Base-by-base conservation (phyloP, 1,140 invertebrate genomes). In the Neodiprion lecontei region DNA sequence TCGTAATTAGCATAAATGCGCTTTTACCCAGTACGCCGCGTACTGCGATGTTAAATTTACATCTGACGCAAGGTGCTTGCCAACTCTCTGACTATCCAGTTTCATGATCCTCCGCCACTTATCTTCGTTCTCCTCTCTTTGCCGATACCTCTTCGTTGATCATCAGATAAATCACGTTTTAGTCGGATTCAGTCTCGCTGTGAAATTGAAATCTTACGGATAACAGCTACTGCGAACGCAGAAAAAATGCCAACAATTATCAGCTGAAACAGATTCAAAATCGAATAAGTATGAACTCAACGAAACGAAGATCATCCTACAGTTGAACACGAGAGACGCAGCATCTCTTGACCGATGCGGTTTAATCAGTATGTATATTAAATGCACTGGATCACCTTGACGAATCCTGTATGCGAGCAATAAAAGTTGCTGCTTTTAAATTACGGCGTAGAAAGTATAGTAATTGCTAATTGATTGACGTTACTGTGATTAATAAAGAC, bases 401-500 rank as follows among this genome's bases (percentile, higher is more conserved):
- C 4, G 11, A 40, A 40, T 14, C 53, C 11, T 61, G 53, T 17
- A 61, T 61, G 53, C 11, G 9, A 61, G n/a, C 53, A 61, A 61
- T 61, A 61, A 61, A 61, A 9, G 53, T 61, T 12, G 11, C 3
- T 61, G 53, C 11, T 61, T 61, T 61, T 4, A 61, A 61, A 61
- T 61, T 61, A 61, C n/a, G n/a, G 3, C 8, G 53, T 61, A 5
- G 4, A 61, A 12, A 17, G 11, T 14, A 61, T 14, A 17, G 11
- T 61, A 61, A 61, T 61, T 61, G 53, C 53, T 61, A 61, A 61
- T 61, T 61, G 23, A 23, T 71, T 9, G 48, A 50, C 21, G 47
- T 71, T 40, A 71, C 21, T 47, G 48, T 71, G 48, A 71, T 71
- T 71, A 47, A 71, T 71, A 47, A 48, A 23, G 70, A 49, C 70